Evolutionary conservation across 1,140 invertebrate genomes (phyloP), one percentile per base, ranked within the genome.

Genomic region (Battus philenor): DNA sequence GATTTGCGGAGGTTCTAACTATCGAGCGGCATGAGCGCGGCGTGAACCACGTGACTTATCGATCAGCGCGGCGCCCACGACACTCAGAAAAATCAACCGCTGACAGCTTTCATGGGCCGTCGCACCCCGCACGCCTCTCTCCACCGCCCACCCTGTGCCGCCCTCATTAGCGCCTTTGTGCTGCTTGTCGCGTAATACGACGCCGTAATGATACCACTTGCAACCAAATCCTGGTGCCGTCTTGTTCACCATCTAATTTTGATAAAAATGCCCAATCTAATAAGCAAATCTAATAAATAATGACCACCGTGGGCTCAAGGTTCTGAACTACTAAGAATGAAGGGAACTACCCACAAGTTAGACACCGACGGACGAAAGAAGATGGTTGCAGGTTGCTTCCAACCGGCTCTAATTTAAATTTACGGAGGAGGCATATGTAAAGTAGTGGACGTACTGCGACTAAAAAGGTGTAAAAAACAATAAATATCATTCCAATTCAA

Each of bases 1-100:
- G 68, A 83, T 80, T 80, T 70, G 74, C 75, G 49, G 69, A 70
- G 68, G 69, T 69, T 71, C 65, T 69, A 73, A 73, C 76, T 81
- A 84, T 81, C 72, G 80, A 84, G 76, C 79, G 78, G 67, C 51
- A 51, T 54, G 60, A 62, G 67, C 59, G 62, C 52, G 58, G 64
- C 55, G 66, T 58, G 60, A 52, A 51, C 73, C 79, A 81, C 79
- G 79, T 83, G 76, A 80, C 73, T 83, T 83, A 83, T 83, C 79
- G 79, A 83, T 83, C 77, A 83, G 74, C 76, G 73, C 69, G 52
- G 59, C 60, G 66, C 68, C 69, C 79, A 75, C 76, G 79, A 81
- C 77, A 79, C 79, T 80, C 73, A 76, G 75, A 83, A 81, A 83
- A 83, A 83, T 81, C n/a, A n/a, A n/a, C n/a, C n/a, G n/a, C n/a